Evolutionary conservation across 53 echinoderm and acorn worm genomes (phyloP), one percentile per base, ranked within the genome.

Genomic region (Astropecten irregularis): DNA sequence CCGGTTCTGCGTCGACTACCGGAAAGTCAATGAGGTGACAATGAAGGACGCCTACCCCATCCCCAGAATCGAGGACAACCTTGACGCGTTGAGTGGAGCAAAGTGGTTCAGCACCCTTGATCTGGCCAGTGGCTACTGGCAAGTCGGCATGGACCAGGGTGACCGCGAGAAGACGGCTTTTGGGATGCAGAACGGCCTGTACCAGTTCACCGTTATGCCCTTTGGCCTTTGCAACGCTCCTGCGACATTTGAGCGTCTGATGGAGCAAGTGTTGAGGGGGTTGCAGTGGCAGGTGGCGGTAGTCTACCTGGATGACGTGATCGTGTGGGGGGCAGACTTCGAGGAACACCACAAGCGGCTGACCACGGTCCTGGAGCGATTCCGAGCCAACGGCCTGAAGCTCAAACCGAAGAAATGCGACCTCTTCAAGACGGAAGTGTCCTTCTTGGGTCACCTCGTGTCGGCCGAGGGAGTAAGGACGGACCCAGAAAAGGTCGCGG

Each of bases 121-220:
- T 36, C 33, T 85, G 11, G 83, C 83, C 35, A 64, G 66, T 58
- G 92, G 92, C 7, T 92, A 85, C 52, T 92, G 86, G 92, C 92
- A 92, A 40, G 86, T 92, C 7, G 77, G 66, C 14, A 49, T 92
- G 40, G 92, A 82, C 22, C 68, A 82, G 22, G 65, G 69, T 0
- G 89, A 89, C 29, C 64, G 58, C 42, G 32, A 34, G 19, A 92
- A 85, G 28, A 89, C 92, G 21, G 92, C 92, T 6, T 89, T 92
- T 16, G 61, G 61, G 29, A 69, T 72, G 26, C 66, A 33, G 19
- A 59, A 55, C 13, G 86, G 89, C 1, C 32, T 92, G 2, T 92
- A 71, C 20, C 70, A 92, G 28, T 92, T 92, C 34, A 61, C 88
- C 0, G 92, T 92, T 15, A 58, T 58, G 19, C 7, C 84, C 46